phyloP scores from a whole-genome alignment of 2,113 vertebrate species.

The Larimichthys crocea region DNA sequence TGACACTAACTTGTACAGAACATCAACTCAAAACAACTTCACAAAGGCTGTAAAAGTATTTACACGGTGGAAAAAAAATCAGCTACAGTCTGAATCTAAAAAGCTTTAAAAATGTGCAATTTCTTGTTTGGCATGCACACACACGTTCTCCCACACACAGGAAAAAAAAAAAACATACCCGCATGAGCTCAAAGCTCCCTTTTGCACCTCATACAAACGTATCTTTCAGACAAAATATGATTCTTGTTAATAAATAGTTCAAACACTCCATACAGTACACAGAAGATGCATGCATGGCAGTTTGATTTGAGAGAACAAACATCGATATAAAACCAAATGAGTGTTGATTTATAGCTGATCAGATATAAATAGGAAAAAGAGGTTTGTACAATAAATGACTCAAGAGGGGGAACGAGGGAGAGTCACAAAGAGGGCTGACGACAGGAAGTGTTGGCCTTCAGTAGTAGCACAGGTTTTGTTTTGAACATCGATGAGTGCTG shows the following conservation, averaged over 20 bases:
- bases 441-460: constrained; percentile 76
- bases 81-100: constrained; percentile 88
- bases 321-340: constrained; percentile 88
- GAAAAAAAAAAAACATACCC: constrained; percentile 57
- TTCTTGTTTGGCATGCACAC: constrained; percentile 90
- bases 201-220: constrained; percentile 82
- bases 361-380: constrained; percentile 71
- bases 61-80: constrained; percentile 87
- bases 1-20: constrained; percentile 86
- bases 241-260: constrained; percentile 82
- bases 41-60: constrained; percentile 95
- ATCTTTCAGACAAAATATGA: constrained; percentile 82
- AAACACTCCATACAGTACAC: constrained; percentile 87
- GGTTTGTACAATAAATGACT: constrained; percentile 72
- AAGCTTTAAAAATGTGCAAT: constrained; percentile 91
- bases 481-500: constrained; percentile 77
- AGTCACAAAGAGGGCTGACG: constrained; percentile 59
- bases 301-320: constrained; percentile 83
- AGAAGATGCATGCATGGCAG: constrained; percentile 91
- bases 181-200: constrained; percentile 76
- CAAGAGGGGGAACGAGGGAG: constrained; percentile 12
- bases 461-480: constrained; percentile 84
- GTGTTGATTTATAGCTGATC: constrained; percentile 67
- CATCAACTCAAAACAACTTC: constrained; percentile 89
- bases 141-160: constrained; percentile 80